Evolutionary conservation across 1,140 invertebrate genomes (phyloP).

Genomic region (Drosophila bocki): DNA sequence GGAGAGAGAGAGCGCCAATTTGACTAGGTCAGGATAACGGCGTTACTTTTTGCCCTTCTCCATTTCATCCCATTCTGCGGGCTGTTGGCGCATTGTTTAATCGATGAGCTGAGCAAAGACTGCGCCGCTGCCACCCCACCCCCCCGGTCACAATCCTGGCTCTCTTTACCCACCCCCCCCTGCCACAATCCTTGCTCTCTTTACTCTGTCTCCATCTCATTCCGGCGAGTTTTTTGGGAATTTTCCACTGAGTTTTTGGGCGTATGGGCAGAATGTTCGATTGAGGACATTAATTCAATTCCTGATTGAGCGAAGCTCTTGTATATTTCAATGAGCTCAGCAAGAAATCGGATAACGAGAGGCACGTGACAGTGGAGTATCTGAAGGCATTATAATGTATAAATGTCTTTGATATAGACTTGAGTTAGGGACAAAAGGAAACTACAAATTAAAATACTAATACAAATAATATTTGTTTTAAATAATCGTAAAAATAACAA

Average conservation of each 20-base stretch:
- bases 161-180: slow-evolving; percentile 2
- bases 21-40: slow-evolving; percentile 69
- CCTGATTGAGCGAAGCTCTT: slow-evolving; percentile 14
- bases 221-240: slow-evolving; percentile 55
- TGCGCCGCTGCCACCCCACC: slow-evolving; percentile 18
- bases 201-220: neutral
- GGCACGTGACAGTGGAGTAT: neutral
- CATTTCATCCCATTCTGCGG: neutral
- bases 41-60: slow-evolving; percentile 4
- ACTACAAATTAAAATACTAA: neutral
- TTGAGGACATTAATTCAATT: slow-evolving; percentile 22
- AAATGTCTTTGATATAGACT: neutral
- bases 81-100: slow-evolving; percentile 58
- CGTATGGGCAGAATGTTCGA: slow-evolving; percentile 4
- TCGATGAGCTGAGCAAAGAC: slow-evolving; percentile 56
- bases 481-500: neutral
- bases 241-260: slow-evolving; percentile 61
- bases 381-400: neutral
- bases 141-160: neutral
- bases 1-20: slow-evolving; percentile 31
- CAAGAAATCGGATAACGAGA: slow-evolving; percentile 12
- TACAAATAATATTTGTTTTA: neutral
- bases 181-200: neutral
- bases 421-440: too few relatives aligned
- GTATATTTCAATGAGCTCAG: slow-evolving; percentile 16